These are phyloP conservation scores for Catocala nupta DNA, from an alignment of 2,888 invertebrate species.

Conservation along the genomic window DNA sequence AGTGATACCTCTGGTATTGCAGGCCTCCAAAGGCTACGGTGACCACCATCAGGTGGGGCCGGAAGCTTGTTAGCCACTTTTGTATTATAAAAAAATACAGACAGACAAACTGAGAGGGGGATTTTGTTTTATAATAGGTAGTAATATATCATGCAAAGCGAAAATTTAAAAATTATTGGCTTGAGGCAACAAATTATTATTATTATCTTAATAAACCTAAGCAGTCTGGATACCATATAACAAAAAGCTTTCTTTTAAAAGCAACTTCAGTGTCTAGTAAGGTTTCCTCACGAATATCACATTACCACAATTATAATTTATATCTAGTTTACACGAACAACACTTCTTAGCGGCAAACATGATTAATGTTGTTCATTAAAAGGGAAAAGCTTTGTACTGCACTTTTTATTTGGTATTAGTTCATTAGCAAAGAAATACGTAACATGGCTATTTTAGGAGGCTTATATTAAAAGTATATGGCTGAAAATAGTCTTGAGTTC, in stretches of 20 bases:
- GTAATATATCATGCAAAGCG: too few species aligned
- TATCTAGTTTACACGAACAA: conserved; percentile 18
- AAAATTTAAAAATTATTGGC: too few species aligned
- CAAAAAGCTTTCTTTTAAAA: too few species aligned
- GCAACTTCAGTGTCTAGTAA: not conserved
- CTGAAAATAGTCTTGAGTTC: not conserved
- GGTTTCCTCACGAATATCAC: conserved; percentile 33
- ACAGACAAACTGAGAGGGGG: too few species aligned
- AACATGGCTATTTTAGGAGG: not conserved
- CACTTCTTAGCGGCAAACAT: conserved; percentile 6
- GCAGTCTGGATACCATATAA: too few species aligned
- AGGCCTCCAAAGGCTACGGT: too few species aligned
- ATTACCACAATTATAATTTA: conserved; percentile 10
- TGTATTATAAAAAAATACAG: too few species aligned
- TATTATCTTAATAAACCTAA: not conserved
- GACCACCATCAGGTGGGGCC: too few species aligned
- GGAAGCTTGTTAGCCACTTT: too few species aligned
- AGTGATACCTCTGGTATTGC: too few species aligned
- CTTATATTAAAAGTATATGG: not conserved
- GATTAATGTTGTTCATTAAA: conserved; percentile 20
- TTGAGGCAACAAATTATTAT: too few species aligned
- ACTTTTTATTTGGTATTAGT: not conserved
- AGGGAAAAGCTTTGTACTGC: not conserved
- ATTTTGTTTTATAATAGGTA: too few species aligned
- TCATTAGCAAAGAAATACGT: not conserved